Evolutionary conservation across 2,113 vertebrate genomes (phyloP).

Genomic region (Rhodinocichla rosea): DNA sequence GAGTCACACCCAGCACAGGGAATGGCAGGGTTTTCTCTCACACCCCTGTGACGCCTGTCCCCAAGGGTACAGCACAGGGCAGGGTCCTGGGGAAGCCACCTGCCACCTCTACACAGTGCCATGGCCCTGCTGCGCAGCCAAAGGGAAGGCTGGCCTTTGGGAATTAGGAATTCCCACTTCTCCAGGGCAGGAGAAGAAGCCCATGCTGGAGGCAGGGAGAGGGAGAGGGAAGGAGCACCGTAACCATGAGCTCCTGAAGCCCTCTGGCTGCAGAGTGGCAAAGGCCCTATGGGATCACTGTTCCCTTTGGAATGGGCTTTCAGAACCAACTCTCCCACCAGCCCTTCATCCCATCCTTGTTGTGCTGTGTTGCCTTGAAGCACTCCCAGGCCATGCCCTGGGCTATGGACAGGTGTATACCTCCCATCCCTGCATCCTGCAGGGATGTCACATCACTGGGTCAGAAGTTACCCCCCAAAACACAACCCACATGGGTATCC

Average conservation of each 20-base stretch:
- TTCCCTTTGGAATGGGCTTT: background rate
- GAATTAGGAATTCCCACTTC: background rate
- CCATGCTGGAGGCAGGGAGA: accelerated
- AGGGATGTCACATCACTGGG: background rate
- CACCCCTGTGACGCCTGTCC: accelerated
- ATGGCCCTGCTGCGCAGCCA: accelerated
- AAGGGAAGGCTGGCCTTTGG: background rate
- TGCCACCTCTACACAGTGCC: background rate
- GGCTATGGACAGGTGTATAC: accelerated
- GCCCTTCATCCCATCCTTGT: background rate
- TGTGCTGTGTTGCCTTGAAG: accelerated
- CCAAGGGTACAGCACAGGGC: background rate
- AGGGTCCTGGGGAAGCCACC: background rate
- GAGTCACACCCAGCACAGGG: accelerated
- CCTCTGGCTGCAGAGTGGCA: background rate
- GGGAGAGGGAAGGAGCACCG: background rate
- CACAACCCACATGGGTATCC: accelerated
- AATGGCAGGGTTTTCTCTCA: background rate
- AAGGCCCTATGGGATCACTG: accelerated
- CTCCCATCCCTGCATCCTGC: accelerated
- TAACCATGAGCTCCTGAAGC: accelerated
- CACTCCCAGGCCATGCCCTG: accelerated
- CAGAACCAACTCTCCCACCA: background rate
- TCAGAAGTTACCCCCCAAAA: background rate
- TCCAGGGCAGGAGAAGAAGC: accelerated